phyloP scores from a whole-genome alignment of 2,797 vertebrate genomes.

The Enteromius viviparus region DNA sequence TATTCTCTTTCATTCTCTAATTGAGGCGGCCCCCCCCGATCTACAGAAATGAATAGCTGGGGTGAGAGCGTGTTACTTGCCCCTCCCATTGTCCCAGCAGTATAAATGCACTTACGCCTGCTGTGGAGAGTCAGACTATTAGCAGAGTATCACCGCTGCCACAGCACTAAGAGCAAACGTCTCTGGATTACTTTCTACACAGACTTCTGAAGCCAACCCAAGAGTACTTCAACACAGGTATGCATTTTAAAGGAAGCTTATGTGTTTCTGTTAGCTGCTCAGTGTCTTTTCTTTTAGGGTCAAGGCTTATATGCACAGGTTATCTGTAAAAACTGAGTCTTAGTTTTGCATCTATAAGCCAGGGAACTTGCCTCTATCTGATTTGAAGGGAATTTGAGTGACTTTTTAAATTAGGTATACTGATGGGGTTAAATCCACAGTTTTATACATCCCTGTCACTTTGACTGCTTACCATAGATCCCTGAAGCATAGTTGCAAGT shows the following conservation, averaged over 20 bases:
- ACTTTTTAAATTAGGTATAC: neutral
- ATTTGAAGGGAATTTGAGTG: slow-evolving; percentile 9
- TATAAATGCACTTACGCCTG: slow-evolving; percentile 77
- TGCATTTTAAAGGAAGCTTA: slow-evolving; percentile 53
- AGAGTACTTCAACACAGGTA: slow-evolving; percentile 71
- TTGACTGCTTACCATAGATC: slow-evolving; percentile 64
- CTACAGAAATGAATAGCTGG: slow-evolving; percentile 53
- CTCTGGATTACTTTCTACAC: slow-evolving; percentile 76
- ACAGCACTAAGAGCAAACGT: slow-evolving; percentile 72
- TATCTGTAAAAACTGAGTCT: slow-evolving; percentile 70
- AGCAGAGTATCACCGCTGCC: slow-evolving; percentile 81
- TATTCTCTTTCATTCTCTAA: slow-evolving; percentile 46
- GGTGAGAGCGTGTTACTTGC: slow-evolving; percentile 67
- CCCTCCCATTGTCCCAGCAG: slow-evolving; percentile 76
- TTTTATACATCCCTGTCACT: slow-evolving; percentile 68
- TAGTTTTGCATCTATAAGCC: slow-evolving; percentile 52
- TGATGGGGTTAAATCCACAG: slow-evolving; percentile 42
- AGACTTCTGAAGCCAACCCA: slow-evolving; percentile 62
- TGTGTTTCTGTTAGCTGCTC: slow-evolving; percentile 51
- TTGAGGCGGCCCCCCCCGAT: slow-evolving; percentile 10
- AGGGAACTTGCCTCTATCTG: slow-evolving; percentile 37
- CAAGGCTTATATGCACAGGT: slow-evolving; percentile 70
- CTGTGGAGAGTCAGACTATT: slow-evolving; percentile 75
- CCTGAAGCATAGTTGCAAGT: slow-evolving; percentile 73
- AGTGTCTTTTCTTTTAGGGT: slow-evolving; percentile 71